Percentiles rank a stretch among this genome's conserved stretches.
These are phyloP conservation scores for Spilarctia lutea DNA, from an alignment of 2,888 invertebrate species.

Conservation along the genomic window DNA sequence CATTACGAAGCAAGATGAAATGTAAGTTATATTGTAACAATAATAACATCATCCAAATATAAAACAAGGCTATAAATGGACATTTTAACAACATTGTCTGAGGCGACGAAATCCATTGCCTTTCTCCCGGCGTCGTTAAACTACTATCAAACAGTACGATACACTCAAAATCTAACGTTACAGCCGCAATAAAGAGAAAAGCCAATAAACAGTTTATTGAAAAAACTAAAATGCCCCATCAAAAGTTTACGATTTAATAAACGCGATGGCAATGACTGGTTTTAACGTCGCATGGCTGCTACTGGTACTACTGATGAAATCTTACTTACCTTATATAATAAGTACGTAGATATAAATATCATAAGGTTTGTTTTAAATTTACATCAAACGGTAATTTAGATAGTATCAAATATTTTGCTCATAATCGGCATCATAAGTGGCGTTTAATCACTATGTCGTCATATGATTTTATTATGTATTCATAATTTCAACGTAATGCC, in stretches of 20 bases:
- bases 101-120: constrained; percentile 8
- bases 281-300: constrained; percentile 43
- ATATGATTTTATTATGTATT: background rate
- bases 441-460: background rate
- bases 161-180: constrained; percentile 61
- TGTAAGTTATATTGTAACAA: background rate
- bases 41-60: constrained; percentile 15
- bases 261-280: constrained; percentile 49
- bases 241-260: constrained; percentile 61
- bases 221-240: constrained; percentile 69
- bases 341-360: background rate
- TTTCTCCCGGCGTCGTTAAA: constrained; percentile 44
- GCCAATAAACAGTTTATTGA: constrained; percentile 77
- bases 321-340: constrained; percentile 18
- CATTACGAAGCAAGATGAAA: background rate
- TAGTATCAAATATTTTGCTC: background rate
- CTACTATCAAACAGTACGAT: constrained; percentile 44
- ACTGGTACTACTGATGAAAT: constrained; percentile 43
- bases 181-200: constrained; percentile 63
- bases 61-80: constrained; percentile 4
- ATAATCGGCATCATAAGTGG: background rate
- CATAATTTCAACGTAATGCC: background rate
- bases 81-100: constrained; percentile 25
- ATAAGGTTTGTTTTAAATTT: background rate
- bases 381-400: background rate